phyloP scores from a whole-genome alignment of 2,888 invertebrate genomes.

The Tachystola acroxantha region DNA sequence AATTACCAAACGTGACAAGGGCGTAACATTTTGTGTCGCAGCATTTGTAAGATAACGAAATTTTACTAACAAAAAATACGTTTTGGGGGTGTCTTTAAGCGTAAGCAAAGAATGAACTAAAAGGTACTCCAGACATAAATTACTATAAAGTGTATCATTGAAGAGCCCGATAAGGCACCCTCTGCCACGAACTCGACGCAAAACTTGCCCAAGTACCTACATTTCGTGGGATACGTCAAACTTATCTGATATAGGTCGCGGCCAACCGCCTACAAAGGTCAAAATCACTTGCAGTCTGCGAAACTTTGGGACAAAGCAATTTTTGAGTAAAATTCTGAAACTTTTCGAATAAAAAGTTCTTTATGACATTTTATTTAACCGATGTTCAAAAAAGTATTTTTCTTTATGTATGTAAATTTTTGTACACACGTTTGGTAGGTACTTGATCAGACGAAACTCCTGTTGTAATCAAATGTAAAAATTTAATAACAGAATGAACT shows the following conservation, averaged over 20 bases:
- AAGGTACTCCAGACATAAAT: constrained; percentile 55
- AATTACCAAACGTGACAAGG: constrained; percentile 15
- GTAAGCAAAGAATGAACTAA: constrained; percentile 23
- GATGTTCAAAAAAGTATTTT: too few relatives aligned
- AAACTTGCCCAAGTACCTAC: constrained; percentile 41
- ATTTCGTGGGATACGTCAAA: constrained; percentile 55
- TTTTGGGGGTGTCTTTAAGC: constrained; percentile 10
- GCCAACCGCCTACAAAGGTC: constrained; percentile 48
- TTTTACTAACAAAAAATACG: constrained; percentile 9
- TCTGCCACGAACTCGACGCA: constrained; percentile 39
- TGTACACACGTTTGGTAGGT: too few relatives aligned
- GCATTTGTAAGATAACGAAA: constrained; percentile 13
- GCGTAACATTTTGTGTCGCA: constrained; percentile 9
- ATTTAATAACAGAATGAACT: too few relatives aligned
- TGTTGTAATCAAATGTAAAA: too few relatives aligned
- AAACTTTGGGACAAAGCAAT: constrained; percentile 45
- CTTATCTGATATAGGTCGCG: constrained; percentile 63
- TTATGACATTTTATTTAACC: too few relatives aligned
- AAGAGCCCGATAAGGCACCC: constrained; percentile 54
- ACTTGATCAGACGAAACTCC: too few relatives aligned
- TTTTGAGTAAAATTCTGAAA: constrained; percentile 4
- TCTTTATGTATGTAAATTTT: too few relatives aligned
- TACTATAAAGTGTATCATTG: constrained; percentile 61
- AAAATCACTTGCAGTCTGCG: constrained; percentile 53
- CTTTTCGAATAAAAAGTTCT: too few relatives aligned